A percentile compares a stretch with the other conserved stretches of the same genome.
Conservation (phyloP, 2,888 invertebrate genomes). For the Anticlea derivata region DNA sequence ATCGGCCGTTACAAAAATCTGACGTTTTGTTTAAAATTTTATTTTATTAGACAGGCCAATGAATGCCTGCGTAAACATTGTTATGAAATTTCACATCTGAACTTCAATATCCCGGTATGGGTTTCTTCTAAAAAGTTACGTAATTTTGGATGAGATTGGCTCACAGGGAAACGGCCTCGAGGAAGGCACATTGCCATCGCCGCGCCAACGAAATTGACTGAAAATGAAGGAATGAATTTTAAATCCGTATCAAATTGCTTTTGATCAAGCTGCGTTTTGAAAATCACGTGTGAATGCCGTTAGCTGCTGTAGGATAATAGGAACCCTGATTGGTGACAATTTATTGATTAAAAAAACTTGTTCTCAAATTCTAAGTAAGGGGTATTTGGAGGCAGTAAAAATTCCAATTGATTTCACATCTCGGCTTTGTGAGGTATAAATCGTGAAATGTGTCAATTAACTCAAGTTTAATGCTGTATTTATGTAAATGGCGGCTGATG, state of each 20-base stretch:
- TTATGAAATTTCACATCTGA: constrained; percentile 29
- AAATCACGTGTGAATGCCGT: constrained; percentile 32
- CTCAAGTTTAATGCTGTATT: constrained; percentile 77
- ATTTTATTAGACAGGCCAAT: constrained; percentile 36
- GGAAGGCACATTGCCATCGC: constrained; percentile 26
- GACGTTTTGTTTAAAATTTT: constrained; percentile 47
- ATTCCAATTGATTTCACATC: constrained; percentile 43
- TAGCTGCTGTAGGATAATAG: constrained; percentile 27
- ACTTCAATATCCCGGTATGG: constrained; percentile 20
- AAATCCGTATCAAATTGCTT: constrained; percentile 42
- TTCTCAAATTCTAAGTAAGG: constrained; percentile 23
- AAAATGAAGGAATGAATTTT: constrained; percentile 43
- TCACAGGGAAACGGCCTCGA: constrained; percentile 32
- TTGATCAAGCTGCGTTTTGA: constrained; percentile 38
- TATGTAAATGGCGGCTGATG: constrained; percentile 74
- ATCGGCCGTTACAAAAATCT: constrained; percentile 50
- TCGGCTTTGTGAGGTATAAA: constrained; percentile 69
- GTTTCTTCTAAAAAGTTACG: constrained; percentile 31
- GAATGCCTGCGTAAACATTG: constrained; percentile 26
- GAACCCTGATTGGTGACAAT: constrained; percentile 35
- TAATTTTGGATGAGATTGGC: constrained; percentile 40
- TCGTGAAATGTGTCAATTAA: constrained; percentile 82
- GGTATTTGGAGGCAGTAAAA: constrained; percentile 37
- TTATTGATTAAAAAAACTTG: constrained; percentile 36
- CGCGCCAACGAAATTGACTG: constrained; percentile 35